These are phyloP conservation scores for Lasioglossum villosulum DNA, from an alignment of 2,888 invertebrate genomes.

Conservation along the genomic window DNA sequence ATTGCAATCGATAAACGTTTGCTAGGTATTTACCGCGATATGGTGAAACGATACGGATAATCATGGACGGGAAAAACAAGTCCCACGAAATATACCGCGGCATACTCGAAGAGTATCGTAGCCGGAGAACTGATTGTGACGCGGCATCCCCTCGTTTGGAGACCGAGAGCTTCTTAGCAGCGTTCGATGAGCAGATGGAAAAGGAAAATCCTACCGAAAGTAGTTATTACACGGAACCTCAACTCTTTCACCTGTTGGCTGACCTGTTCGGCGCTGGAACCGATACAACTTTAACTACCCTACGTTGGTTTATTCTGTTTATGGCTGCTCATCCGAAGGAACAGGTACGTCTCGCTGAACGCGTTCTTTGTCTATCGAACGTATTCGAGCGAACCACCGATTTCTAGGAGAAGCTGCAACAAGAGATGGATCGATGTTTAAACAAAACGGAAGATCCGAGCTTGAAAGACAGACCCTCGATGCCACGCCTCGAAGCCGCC, in stretches of 20 bases:
- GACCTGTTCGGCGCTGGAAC: constrained; percentile 95
- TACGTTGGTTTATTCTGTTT: constrained; percentile 93
- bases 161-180: constrained; percentile 87
- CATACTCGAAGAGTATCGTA: constrained; percentile 87
- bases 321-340: constrained; percentile 89
- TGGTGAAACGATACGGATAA: constrained; percentile 87
- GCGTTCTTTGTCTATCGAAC: no score
- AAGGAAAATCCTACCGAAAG: constrained; percentile 78
- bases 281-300: constrained; percentile 92
- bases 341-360: constrained; percentile 85
- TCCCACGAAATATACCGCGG: constrained; percentile 90
- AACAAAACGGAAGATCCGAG: constrained; percentile 80
- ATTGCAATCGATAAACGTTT: no score
- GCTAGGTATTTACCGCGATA: constrained; percentile 88
- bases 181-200: constrained; percentile 87
- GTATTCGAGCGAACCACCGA: neutral
- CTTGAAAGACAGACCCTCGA: constrained; percentile 86
- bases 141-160: constrained; percentile 28
- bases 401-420: constrained; percentile 86
- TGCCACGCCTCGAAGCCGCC: constrained; percentile 90
- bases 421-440: constrained; percentile 85
- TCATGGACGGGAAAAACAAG: constrained; percentile 89
- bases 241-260: constrained; percentile 90
- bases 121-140: neutral
- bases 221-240: constrained; percentile 87